Evolutionary conservation across 2,888 invertebrate genomes (phyloP), one percentile per base, ranked within the genome.

Genomic region (Dermolepida albohirtum): DNA sequence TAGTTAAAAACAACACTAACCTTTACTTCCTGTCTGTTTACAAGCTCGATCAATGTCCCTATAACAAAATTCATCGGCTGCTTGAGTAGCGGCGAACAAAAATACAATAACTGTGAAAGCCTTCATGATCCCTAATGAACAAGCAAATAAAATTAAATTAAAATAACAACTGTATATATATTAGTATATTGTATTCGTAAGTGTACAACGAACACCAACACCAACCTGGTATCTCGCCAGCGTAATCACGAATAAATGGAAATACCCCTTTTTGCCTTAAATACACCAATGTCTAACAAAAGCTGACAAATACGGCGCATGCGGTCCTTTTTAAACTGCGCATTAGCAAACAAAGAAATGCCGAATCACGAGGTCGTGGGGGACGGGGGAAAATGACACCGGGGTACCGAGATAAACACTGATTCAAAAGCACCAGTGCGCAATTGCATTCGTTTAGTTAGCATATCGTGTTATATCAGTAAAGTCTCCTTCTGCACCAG

Each of bases 401-500:
- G n/a, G 29, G 12, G 51, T 29, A 29, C 41, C 29, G 34, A 34
- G 66, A 57, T 66, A 66, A 66, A 66, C 43, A 65, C 27, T 29
- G 55, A 54, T 51, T 49, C 27, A 59, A 39, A 40, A 57, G n/a
- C 47, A 43, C 44, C 27, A 49, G 29, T 66, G 47, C 69, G 69
- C 69, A 50, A 47, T 63, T 52, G 27, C 16, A 14, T 27, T 59
- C 29, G 41, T 71, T 71, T 71, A 69, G 73, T 72, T 72, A 65
- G 63, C 63, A 29, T 55, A 54, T 51, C 59, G 62, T 34, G 66
- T 71, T 70, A 69, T 72, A 72, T 75, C 75, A 69, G 72, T 12
- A 69, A 74, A 79, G 87, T 88, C 86, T 89, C 92, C 93, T 94
- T 94, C 93, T 94, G 87, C 90, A 87, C 93, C 93, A 94, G 93